Base-by-base conservation (phyloP, 2,888 invertebrate genomes). In the Dryocosmus kuriphilus region DNA sequence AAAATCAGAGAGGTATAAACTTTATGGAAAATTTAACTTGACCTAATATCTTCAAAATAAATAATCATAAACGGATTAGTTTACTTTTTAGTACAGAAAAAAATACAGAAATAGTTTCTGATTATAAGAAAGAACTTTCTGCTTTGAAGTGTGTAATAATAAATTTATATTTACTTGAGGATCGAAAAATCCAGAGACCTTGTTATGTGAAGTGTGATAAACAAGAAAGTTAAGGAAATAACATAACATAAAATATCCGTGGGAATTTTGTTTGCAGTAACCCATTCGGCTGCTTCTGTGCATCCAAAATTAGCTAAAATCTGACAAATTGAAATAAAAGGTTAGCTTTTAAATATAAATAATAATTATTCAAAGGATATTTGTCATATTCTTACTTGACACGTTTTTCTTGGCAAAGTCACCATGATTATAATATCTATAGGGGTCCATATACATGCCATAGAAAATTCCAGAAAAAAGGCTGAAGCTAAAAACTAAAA, bases 371-470 rank as follows among this genome's bases (percentile, higher is more conserved):
- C 27, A 60, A 38, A 51, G n/a, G 19, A 2, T 24, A 65, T 14
- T 32, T 6, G 16, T 32, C 30, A 30, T 38, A n/a, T 32, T 79
- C 74, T 85, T 87, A 90, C 90, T 74, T 86, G 82, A 75, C 77
- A 85, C 67, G 88, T 57, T 27, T 73, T 22, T 30, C 82, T 85
- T 1, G 88, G 86, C 8, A 88, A 57, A 0, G 85, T 87, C 14
- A 84, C 85, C 51, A 87, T 79, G 19, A 90, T 80, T 5, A 88
- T 81, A 22, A 87, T 80, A 35, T 90, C 86, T 7, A 90, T 85
- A 0, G 90, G 89, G n/a, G 85, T 85, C 90, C 90, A 90, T 57
- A 90, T 84, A 75, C 89, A 90, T 27, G 88, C 86, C 8, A 85
- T 77, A 32, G 86, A 78, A 79, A 90, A 90, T 80, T 90, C 90